Evolutionary conservation across 2,888 invertebrate species (phyloP).

Genomic region (Antheraea yamamai): DNA sequence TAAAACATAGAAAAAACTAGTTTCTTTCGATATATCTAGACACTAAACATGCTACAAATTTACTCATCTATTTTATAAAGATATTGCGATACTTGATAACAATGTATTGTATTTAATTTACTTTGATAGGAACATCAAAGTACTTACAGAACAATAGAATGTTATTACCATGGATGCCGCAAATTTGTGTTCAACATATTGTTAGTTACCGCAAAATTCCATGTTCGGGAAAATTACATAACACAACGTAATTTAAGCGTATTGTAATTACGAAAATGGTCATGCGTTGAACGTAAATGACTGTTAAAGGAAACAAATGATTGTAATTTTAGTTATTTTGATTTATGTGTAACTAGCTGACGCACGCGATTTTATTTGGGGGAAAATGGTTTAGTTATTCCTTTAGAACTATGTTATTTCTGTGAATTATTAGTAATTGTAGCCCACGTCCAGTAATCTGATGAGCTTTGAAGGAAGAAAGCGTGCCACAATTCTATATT

Average conservation of each 20-base stretch:
- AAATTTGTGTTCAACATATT: constrained; percentile 43
- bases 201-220: constrained; percentile 52
- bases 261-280: constrained; percentile 1
- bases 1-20: too few relatives aligned
- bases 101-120: constrained; percentile 1
- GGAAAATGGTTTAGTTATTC: too few relatives aligned
- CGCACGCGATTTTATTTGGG: too few relatives aligned
- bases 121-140: constrained; percentile 14
- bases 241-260: constrained; percentile 39
- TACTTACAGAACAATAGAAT: constrained; percentile 16
- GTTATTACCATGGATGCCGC: constrained; percentile 35
- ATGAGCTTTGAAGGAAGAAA: too few relatives aligned
- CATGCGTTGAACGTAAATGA: not conserved
- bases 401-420: too few relatives aligned
- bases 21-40: not conserved
- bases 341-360: not conserved
- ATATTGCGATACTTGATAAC: not conserved
- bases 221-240: constrained; percentile 51
- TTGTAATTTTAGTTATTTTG: not conserved
- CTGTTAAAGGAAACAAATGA: not conserved
- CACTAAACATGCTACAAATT: not conserved
- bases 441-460: too few relatives aligned
- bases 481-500: too few relatives aligned
- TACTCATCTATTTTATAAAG: not conserved
- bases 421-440: too few relatives aligned